Conservation (phyloP, 1,140 invertebrate genomes). For the Drosophila kepulauana region DNA sequence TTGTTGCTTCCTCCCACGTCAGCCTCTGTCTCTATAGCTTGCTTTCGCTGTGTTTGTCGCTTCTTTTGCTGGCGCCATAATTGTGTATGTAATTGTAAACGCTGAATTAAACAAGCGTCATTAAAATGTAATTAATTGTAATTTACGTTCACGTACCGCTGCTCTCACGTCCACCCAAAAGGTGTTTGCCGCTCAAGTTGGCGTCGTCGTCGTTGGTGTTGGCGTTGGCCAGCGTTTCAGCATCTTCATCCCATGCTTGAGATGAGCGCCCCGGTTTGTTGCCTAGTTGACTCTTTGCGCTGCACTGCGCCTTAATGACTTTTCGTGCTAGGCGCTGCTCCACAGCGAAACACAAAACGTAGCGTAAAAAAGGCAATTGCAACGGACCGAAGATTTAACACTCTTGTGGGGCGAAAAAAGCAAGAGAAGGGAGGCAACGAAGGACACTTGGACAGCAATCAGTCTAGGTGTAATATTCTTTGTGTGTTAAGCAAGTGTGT, state of each 20-base stretch:
- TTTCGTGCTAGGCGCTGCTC: slow-evolving; percentile 15
- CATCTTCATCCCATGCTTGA: slow-evolving; percentile 51
- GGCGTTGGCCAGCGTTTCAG: slow-evolving; percentile 50
- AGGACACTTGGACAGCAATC: neutral
- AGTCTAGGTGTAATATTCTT: neutral
- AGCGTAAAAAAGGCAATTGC: neutral
- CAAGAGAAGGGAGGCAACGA: neutral
- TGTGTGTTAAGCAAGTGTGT: neutral
- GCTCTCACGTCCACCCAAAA: slow-evolving; percentile 56
- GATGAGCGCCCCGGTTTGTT: slow-evolving; percentile 45
- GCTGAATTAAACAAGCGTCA: slow-evolving; percentile 84
- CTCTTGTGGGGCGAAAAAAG: neutral
- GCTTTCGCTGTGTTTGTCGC: slow-evolving; percentile 14
- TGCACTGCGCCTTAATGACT: slow-evolving; percentile 38
- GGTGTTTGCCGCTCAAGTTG: neutral
- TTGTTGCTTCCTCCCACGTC: neutral
- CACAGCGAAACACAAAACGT: slow-evolving; percentile 3
- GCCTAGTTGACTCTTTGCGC: slow-evolving; percentile 10
- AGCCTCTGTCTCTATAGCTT: slow-evolving; percentile 1
- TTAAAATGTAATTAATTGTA: slow-evolving; percentile 85
- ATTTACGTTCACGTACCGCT: slow-evolving; percentile 74
- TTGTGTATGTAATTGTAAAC: slow-evolving; percentile 84
- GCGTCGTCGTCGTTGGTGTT: too few species aligned
- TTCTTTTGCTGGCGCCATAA: slow-evolving; percentile 56
- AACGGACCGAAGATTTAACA: neutral